phyloP scores from a whole-genome alignment of 2,888 invertebrate species.

The Polydrusus tereticollis region DNA sequence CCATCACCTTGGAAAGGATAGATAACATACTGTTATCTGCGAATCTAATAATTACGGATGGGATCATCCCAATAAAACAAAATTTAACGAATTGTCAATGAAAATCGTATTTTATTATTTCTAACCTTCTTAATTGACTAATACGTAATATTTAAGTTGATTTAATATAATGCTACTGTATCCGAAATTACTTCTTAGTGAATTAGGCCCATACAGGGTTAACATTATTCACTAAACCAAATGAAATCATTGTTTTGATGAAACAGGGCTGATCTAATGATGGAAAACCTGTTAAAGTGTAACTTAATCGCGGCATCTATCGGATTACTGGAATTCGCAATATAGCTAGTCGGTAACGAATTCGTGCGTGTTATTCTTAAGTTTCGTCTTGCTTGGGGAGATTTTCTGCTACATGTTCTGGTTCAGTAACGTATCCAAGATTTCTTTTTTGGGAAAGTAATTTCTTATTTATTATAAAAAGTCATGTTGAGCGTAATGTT shows the following conservation, averaged over 20 bases:
- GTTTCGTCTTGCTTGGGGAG: slow-evolving; percentile 6
- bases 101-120: too few relatives aligned
- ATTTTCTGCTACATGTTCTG: slow-evolving; percentile 17
- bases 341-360: slow-evolving; percentile 63
- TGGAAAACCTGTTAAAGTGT: slow-evolving; percentile 58
- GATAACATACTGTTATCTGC: too few relatives aligned
- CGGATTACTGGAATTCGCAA: slow-evolving; percentile 66
- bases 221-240: background rate
- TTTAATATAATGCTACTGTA: too few relatives aligned
- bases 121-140: too few relatives aligned
- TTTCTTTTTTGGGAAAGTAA: background rate
- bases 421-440: slow-evolving; percentile 14
- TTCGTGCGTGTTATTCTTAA: slow-evolving; percentile 61
- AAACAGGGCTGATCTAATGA: slow-evolving; percentile 54
- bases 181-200: too few relatives aligned
- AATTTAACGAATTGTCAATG: too few relatives aligned
- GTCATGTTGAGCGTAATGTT: too few relatives aligned
- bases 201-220: background rate
- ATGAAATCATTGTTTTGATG: background rate
- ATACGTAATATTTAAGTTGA: too few relatives aligned
- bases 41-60: too few relatives aligned
- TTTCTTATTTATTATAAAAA: too few relatives aligned
- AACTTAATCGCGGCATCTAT: slow-evolving; percentile 64
- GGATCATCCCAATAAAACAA: too few relatives aligned
- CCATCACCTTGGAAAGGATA: too few relatives aligned